Percentiles rank a stretch among this genome's conserved stretches.
Evolutionary conservation across 2,113 vertebrate species (phyloP).

Genomic region (Cheilinus undulatus): DNA sequence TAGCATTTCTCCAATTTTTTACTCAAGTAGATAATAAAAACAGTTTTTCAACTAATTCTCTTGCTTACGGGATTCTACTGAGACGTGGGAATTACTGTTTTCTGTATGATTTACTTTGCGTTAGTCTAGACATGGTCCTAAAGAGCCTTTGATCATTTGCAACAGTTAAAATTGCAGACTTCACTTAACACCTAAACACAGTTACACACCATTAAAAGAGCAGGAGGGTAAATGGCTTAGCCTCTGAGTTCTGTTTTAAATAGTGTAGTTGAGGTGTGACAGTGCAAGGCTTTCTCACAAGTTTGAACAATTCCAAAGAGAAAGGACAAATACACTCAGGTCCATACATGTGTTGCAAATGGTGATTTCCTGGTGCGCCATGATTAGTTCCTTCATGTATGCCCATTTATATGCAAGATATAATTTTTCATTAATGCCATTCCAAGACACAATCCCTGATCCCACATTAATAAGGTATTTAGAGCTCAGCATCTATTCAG

Average conservation of each 20-base stretch:
- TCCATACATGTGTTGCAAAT: constrained; percentile 23
- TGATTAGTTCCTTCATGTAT: neutral
- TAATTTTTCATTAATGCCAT: neutral
- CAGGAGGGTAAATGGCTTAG: constrained; percentile 11
- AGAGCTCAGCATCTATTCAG: neutral
- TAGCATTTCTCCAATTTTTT: constrained; percentile 33
- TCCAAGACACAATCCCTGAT: neutral
- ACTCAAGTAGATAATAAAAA: too few relatives aligned
- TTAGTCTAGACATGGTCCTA: constrained; percentile 23
- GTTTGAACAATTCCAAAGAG: neutral
- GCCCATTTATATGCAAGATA: neutral
- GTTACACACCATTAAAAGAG: constrained; percentile 41
- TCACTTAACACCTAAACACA: constrained; percentile 55
- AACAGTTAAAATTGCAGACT: constrained; percentile 42
- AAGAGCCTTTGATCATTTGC: constrained; percentile 12
- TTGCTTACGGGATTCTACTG: neutral
- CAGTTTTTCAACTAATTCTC: constrained; percentile 12
- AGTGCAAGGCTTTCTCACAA: neutral
- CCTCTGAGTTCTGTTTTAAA: constrained; percentile 13
- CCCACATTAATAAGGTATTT: neutral
- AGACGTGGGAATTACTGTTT: constrained; percentile 10
- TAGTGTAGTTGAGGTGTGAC: neutral
- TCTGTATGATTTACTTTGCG: neutral
- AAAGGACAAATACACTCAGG: constrained; percentile 2
- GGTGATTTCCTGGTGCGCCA: neutral